Percentiles rank a stretch among this genome's conserved stretches.
phyloP scores from a whole-genome alignment of 1,140 invertebrate species.

The Cyclina sinensis region DNA sequence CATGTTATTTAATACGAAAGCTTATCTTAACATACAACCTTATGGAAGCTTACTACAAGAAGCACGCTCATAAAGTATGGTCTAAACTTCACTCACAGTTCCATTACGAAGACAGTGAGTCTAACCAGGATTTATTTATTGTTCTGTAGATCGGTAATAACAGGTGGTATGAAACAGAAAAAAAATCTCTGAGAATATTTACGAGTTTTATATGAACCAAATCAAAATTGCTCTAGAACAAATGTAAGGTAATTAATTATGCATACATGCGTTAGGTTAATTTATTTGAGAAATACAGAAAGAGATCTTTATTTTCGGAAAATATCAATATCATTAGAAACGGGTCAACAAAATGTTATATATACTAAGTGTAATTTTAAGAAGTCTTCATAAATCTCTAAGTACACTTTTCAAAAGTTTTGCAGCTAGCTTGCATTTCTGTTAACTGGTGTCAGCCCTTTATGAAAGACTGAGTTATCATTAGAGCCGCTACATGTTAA shows the following conservation, averaged over 20 bases:
- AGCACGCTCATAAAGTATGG: slow-evolving; percentile 42
- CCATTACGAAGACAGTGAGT: slow-evolving; percentile 51
- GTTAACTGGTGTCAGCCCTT: too few species aligned
- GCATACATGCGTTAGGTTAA: too few species aligned
- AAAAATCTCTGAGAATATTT: background rate
- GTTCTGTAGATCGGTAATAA: slow-evolving; percentile 26
- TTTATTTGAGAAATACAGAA: too few species aligned
- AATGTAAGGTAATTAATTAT: background rate
- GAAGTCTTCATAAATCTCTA: too few species aligned
- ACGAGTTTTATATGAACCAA: background rate
- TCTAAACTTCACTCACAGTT: slow-evolving; percentile 38
- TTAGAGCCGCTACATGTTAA: too few species aligned
- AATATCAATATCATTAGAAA: too few species aligned
- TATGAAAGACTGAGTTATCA: too few species aligned
- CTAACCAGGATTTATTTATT: slow-evolving; percentile 51
- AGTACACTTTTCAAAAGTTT: too few species aligned
- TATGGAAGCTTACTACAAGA: slow-evolving; percentile 58
- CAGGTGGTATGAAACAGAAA: slow-evolving; percentile 19
- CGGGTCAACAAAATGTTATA: too few species aligned
- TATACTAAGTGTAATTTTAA: too few species aligned
- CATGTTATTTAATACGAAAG: slow-evolving; percentile 53
- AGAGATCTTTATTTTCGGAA: too few species aligned
- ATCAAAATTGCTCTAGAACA: background rate
- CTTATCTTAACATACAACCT: slow-evolving; percentile 51
- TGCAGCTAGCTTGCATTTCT: too few species aligned